Conservation (phyloP, 1,140 invertebrate species). For the Maconellicoccus hirsutus region DNA sequence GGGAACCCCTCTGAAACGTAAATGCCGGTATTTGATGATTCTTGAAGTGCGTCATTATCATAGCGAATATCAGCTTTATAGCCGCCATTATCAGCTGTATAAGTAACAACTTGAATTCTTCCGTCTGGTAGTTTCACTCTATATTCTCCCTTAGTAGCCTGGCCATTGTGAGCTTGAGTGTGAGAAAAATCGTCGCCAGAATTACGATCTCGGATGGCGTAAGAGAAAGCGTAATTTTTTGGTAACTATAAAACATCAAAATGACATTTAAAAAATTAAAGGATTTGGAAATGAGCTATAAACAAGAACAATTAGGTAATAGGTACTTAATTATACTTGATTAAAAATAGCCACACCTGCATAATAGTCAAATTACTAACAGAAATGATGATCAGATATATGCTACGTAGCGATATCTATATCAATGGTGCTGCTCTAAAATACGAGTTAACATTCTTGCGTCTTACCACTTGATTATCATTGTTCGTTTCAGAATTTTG, state of each 20-base stretch:
- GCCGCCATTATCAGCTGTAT: conserved; percentile 43
- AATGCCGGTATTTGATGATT: conserved; percentile 34
- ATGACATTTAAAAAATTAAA: no score
- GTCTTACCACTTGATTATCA: no score
- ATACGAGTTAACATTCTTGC: no score
- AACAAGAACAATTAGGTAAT: no score
- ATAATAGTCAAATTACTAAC: no score
- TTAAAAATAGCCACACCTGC: no score
- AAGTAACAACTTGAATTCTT: conserved; percentile 46
- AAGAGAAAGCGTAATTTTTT: conserved; percentile 44
- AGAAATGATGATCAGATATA: no score
- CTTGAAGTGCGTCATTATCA: conserved; percentile 48
- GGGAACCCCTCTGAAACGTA: background rate
- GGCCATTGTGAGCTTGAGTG: conserved; percentile 39
- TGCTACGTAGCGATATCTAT: no score
- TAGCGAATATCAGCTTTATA: conserved; percentile 44
- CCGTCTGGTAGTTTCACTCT: conserved; percentile 60
- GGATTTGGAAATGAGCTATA: no score
- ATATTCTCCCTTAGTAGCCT: conserved; percentile 56
- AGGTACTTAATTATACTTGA: no score
- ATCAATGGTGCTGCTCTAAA: no score
- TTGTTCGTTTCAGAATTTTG: background rate
- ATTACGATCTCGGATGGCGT: conserved; percentile 40
- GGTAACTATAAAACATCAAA: conserved; percentile 23
- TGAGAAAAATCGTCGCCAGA: conserved; percentile 46